These are phyloP conservation scores for Octodonta nipae DNA, from an alignment of 2,888 invertebrate species.

Conservation along the genomic window DNA sequence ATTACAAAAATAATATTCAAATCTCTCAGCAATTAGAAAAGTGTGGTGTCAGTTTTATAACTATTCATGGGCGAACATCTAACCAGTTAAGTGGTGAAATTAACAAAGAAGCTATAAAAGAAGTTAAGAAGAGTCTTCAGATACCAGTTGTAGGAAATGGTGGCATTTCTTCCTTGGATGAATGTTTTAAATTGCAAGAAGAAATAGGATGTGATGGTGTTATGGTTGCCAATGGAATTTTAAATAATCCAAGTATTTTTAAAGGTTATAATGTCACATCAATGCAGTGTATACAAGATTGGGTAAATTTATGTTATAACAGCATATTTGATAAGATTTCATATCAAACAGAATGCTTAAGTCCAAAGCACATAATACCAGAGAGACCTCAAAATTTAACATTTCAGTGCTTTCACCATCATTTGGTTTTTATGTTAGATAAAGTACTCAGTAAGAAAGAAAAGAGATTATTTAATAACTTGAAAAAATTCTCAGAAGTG, in stretches of 20 bases:
- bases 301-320: slow-evolving; percentile 57
- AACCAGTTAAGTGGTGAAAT: slow-evolving; percentile 61
- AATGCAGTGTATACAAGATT: slow-evolving; percentile 62
- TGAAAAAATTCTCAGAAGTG: too few relatives aligned
- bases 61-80: slow-evolving; percentile 85
- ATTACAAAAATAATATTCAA: slow-evolving; percentile 58
- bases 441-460: too few relatives aligned
- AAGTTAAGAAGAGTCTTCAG: slow-evolving; percentile 54
- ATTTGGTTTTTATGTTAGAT: slow-evolving; percentile 90
- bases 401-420: slow-evolving; percentile 86
- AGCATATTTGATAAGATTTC: slow-evolving; percentile 29
- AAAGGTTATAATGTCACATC: slow-evolving; percentile 60
- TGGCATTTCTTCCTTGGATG: slow-evolving; percentile 61
- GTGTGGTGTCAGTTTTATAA: slow-evolving; percentile 77
- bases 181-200: slow-evolving; percentile 53
- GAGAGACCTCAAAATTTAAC: slow-evolving; percentile 47
- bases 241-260: slow-evolving; percentile 85
- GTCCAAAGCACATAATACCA: slow-evolving; percentile 21
- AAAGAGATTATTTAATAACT: too few relatives aligned
- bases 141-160: slow-evolving; percentile 90
- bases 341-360: slow-evolving; percentile 11
- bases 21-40: slow-evolving; percentile 63
- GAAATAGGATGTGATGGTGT: slow-evolving; percentile 66
- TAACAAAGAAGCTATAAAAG: slow-evolving; percentile 54
- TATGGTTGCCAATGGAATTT: slow-evolving; percentile 84